Conservation (phyloP, 2,888 invertebrate genomes). For the Chamaedrilus cognettii region DNA sequence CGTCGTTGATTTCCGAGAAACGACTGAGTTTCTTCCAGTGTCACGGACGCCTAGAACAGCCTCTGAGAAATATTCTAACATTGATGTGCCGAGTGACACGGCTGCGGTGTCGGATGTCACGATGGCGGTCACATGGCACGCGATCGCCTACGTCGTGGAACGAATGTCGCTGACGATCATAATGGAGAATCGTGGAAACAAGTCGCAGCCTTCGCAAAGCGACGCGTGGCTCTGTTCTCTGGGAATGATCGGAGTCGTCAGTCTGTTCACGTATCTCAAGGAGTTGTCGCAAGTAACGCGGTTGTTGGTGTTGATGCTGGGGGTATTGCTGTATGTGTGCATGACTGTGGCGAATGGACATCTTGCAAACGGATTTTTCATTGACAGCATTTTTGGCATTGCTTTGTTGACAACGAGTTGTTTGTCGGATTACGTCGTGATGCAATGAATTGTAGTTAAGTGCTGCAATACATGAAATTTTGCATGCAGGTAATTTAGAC, state of each 20-base stretch:
- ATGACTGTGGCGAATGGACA: conserved; percentile 16
- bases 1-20: conserved; percentile 7
- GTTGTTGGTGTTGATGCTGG: conserved; percentile 16
- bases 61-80: no score
- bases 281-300: conserved; percentile 14
- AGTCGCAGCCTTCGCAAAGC: conserved; percentile 1
- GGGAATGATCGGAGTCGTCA: conserved; percentile 17
- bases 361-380: conserved; percentile 30
- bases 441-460: no score
- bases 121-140: conserved; percentile 24
- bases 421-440: no score
- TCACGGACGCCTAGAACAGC: no score
- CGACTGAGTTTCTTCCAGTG: background rate
- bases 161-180: conserved; percentile 22
- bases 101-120: background rate
- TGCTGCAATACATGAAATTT: no score
- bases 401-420: conserved; percentile 11
- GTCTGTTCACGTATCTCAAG: background rate
- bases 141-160: conserved; percentile 26
- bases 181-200: conserved; percentile 15
- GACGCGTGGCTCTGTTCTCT: conserved; percentile 31
- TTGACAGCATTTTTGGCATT: conserved; percentile 31
- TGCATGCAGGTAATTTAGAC: no score
- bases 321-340: conserved; percentile 23
- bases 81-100: background rate